Base-by-base conservation (phyloP, 2,113 vertebrate species). In the Lonchura striata region DNA sequence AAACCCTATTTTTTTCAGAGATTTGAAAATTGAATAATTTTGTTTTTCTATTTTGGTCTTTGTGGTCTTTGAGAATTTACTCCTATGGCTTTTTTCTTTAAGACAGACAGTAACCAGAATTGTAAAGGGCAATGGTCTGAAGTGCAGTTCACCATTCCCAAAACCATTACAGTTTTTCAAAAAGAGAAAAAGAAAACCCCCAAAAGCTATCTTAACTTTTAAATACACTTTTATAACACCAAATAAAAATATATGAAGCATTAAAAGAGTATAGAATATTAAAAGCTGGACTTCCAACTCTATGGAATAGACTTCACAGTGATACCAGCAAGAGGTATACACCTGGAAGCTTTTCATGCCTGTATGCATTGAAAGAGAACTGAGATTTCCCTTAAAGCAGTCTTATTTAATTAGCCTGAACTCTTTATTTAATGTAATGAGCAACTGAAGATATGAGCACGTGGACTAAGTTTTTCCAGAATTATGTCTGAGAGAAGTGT, bases 171-270 rank as follows among this genome's bases (percentile, higher is more conserved):
- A 39, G 42, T 68, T 68, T 57, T 28, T 68, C n/a, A 57, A 39
- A 39, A 22, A 23, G 11, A 68, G 9, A 31, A 35, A 76, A 54
- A 61, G 17, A 61, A 79, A 49, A 7, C 9, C 22, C 22, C 59
- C 31, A 74, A 83, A 92, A 84, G 19, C 10, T 28, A 46, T 22
- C 46, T 42, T 70, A 89, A 81, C 57, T 82, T 91, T 85, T 82
- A 63, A 37, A n/a, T 79, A 71, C 8, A 30, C 8, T 85, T 96
- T 87, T 85, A 49, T 79, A 81, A 37, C 61, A 69, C 42, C n/a
- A 78, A 86, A 81, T 94, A 87, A 91, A 95, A 96, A 44, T 72
- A 82, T 72, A 94, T 53, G 74, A 91, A 85, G 56, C 44, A 23
- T 72, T 82, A 76, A 87, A 89, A 13, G 13, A 70, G 24, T 52